phyloP scores from a whole-genome alignment of 2,888 invertebrate genomes.

The Siphlonurus alternatus region DNA sequence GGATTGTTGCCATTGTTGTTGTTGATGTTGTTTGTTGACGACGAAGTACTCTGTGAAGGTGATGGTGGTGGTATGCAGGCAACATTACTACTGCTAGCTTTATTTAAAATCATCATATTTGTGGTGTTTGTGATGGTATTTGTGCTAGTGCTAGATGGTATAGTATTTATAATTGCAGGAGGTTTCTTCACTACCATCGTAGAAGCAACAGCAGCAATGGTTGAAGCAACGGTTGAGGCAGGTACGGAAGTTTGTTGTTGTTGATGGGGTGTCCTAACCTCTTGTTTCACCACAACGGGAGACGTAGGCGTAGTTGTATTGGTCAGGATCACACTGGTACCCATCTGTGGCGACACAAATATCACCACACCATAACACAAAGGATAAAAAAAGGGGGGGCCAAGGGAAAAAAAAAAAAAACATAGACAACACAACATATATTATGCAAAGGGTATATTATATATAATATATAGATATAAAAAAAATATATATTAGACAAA shows the following conservation, averaged over 20 bases:
- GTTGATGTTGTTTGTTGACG: slow-evolving; percentile 20
- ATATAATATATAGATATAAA: too few relatives aligned
- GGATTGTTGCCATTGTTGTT: too few relatives aligned
- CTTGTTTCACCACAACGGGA: neutral
- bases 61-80: slow-evolving; percentile 19
- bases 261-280: neutral
- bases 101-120: too few relatives aligned
- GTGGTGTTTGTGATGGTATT: neutral
- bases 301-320: too few relatives aligned
- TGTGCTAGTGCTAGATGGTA: neutral
- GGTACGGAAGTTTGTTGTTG: slow-evolving; percentile 28
- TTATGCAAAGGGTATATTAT: too few relatives aligned
- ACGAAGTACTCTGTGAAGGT: slow-evolving; percentile 27
- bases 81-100: slow-evolving; percentile 13
- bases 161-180: neutral
- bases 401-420: too few relatives aligned
- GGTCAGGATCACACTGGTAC: too few relatives aligned
- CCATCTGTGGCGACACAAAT: too few relatives aligned
- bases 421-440: too few relatives aligned
- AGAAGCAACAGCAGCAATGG: slow-evolving; percentile 8
- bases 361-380: too few relatives aligned
- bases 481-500: too few relatives aligned
- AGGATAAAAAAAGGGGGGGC: too few relatives aligned
- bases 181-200: slow-evolving; percentile 9
- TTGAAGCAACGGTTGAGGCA: slow-evolving; percentile 24